A percentile compares a stretch with the other conserved stretches of the same genome.
phyloP scores from a whole-genome alignment of 2,797 vertebrate species.

The Todus mexicanus region DNA sequence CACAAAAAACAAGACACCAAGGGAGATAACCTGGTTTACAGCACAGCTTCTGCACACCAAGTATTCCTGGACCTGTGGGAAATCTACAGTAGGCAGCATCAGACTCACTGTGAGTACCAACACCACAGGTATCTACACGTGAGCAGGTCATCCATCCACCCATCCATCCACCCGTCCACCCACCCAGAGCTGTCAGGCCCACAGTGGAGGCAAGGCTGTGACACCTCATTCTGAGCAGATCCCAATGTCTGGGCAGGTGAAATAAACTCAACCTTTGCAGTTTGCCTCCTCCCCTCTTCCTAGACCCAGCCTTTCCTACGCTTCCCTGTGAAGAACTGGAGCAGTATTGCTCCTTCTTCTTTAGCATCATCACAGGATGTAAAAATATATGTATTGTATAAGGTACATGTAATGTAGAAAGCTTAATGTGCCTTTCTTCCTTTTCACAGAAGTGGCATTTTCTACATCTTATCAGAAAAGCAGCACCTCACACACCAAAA shows the following conservation, averaged over 20 bases:
- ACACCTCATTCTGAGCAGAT: fast-evolving
- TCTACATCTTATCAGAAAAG: neutral
- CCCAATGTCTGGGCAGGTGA: neutral
- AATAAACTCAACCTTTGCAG: neutral
- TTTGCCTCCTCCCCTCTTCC: neutral
- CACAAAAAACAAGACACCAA: neutral
- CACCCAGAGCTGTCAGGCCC: neutral
- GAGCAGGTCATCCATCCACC: neutral
- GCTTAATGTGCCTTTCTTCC: neutral
- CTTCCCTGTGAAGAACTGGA: neutral
- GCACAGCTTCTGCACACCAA: neutral
- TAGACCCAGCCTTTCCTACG: neutral
- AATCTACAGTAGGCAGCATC: neutral
- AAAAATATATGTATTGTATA: neutral
- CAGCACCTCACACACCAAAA: neutral
- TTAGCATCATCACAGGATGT: neutral
- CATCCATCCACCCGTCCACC: neutral
- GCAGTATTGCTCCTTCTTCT: neutral
- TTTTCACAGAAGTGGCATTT: neutral
- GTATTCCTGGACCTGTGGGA: neutral
- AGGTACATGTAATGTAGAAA: neutral
- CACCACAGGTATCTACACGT: neutral
- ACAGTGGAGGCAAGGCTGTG: neutral
- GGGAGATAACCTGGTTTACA: neutral
- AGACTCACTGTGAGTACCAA: neutral